Percentiles rank a stretch among this genome's conserved stretches.
These are phyloP conservation scores for Columba livia DNA, from an alignment of 2,113 vertebrate species.

Conservation along the genomic window DNA sequence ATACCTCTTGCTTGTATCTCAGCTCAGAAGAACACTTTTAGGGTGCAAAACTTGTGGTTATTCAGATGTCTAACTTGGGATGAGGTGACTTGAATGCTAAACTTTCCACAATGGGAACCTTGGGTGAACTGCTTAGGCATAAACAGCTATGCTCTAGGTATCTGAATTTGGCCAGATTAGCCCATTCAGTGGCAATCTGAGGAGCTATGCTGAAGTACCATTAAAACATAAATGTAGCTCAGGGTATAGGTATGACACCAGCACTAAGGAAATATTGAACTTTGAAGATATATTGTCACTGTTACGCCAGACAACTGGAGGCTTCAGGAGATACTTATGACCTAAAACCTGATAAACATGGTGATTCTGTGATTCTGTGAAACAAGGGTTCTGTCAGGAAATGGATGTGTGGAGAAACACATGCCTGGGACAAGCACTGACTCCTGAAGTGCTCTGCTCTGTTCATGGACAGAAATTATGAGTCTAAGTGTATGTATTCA, in stretches of 20 bases:
- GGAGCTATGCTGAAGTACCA: background rate
- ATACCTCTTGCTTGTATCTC: background rate
- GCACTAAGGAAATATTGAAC: background rate
- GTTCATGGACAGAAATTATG: background rate
- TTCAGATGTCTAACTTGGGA: background rate
- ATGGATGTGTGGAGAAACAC: background rate
- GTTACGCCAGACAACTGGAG: background rate
- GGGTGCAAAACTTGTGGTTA: background rate
- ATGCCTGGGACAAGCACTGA: background rate
- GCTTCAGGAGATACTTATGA: background rate
- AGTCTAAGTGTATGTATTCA: background rate
- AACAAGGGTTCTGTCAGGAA: background rate
- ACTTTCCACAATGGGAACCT: background rate
- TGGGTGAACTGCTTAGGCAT: background rate
- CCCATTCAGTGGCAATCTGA: background rate
- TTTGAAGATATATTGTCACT: background rate
- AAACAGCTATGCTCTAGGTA: background rate
- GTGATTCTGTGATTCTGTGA: background rate
- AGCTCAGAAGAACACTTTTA: background rate
- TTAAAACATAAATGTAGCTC: background rate
- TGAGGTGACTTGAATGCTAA: background rate
- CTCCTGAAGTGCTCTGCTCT: background rate
- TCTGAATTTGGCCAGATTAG: background rate
- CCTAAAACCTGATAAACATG: background rate
- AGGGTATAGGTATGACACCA: background rate